Percentiles rank a stretch among this genome's conserved stretches.
These are phyloP conservation scores for Ranitomeya imitator DNA, from an alignment of 2,113 vertebrate genomes.

Conservation along the genomic window DNA sequence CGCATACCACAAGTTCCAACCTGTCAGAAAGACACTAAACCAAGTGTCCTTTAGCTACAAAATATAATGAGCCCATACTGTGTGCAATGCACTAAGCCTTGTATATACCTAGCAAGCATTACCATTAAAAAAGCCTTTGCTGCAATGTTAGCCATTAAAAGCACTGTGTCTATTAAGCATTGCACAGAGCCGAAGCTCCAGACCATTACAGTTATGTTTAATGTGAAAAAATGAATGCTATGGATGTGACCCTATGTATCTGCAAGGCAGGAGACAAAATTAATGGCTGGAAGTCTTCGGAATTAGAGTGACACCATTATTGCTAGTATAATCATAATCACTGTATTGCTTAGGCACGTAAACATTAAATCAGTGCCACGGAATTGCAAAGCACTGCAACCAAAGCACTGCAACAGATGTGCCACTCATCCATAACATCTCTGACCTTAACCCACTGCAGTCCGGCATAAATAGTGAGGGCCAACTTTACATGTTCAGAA, in stretches of 20 bases:
- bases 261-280: constrained; percentile 5
- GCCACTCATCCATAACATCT: background rate
- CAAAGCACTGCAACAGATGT: constrained; percentile 44
- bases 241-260: background rate
- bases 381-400: constrained; percentile 35
- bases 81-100: background rate
- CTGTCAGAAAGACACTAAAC: background rate
- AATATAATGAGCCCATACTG: background rate
- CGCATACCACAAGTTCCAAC: constrained; percentile 5
- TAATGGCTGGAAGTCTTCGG: background rate
- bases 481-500: background rate
- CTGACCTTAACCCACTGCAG: background rate
- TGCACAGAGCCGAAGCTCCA: background rate
- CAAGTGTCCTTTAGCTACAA: background rate
- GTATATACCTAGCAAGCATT: background rate
- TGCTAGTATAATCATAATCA: constrained; percentile 19
- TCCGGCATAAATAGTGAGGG: background rate
- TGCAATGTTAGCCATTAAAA: background rate
- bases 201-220: background rate
- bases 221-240: background rate
- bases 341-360: constrained; percentile 39
- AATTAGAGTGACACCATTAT: constrained; percentile 7
- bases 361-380: constrained; percentile 34
- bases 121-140: background rate
- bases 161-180: background rate